Conservation (phyloP, 2,797 vertebrate species). For the Myoxocephalus aenaeus region DNA sequence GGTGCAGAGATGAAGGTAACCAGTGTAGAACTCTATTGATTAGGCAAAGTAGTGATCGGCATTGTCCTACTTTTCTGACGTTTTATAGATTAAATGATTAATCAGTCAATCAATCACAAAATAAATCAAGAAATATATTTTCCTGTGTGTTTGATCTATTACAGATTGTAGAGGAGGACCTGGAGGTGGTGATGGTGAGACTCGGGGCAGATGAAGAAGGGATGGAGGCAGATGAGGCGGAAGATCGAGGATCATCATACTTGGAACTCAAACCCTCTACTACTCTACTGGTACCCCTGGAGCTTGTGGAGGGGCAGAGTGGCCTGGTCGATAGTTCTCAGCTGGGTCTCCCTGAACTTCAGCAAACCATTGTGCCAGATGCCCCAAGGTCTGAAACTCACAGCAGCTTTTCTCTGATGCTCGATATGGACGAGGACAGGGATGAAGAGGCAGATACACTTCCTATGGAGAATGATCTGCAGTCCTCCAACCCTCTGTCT, state of each 20-base stretch:
- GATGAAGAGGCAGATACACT: slow-evolving; percentile 38
- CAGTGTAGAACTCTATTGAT: neutral
- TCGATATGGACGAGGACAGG: slow-evolving; percentile 89
- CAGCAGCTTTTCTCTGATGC: slow-evolving; percentile 88
- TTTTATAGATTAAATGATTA: neutral
- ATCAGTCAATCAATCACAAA: neutral
- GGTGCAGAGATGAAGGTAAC: slow-evolving; percentile 75
- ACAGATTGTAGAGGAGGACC: slow-evolving; percentile 76
- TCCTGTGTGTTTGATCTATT: slow-evolving; percentile 4
- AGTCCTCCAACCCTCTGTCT: slow-evolving; percentile 14
- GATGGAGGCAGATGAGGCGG: slow-evolving; percentile 68
- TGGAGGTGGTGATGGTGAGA: slow-evolving; percentile 82
- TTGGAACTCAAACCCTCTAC: slow-evolving; percentile 84
- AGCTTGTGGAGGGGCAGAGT: slow-evolving; percentile 83
- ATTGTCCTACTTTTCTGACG: neutral
- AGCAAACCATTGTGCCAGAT: slow-evolving; percentile 72
- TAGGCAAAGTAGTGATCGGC: too few relatives aligned
- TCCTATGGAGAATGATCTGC: slow-evolving; percentile 49
- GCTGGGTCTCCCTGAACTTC: slow-evolving; percentile 71
- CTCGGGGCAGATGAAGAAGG: slow-evolving; percentile 72
- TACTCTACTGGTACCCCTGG: slow-evolving; percentile 83
- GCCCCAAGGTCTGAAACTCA: slow-evolving; percentile 76
- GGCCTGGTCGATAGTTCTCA: slow-evolving; percentile 71
- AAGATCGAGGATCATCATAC: slow-evolving; percentile 74
- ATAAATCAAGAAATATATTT: neutral